phyloP scores from a whole-genome alignment of 1,140 invertebrate species.

The Saccostrea glomerata region DNA sequence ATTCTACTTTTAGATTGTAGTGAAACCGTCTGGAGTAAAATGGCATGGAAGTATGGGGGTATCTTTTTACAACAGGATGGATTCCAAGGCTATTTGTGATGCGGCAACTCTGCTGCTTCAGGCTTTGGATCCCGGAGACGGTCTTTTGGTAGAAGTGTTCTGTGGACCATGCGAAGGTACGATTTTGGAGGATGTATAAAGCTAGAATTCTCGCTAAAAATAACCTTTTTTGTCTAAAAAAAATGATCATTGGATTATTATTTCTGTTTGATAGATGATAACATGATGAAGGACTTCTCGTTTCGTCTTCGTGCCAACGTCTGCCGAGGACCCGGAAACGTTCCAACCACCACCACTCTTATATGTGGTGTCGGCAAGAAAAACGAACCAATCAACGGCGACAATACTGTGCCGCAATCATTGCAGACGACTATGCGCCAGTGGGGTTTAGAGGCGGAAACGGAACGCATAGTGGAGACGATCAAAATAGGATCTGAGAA shows the following conservation, averaged over 20 bases:
- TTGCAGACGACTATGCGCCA: slow-evolving; percentile 55
- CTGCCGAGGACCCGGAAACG: slow-evolving; percentile 53
- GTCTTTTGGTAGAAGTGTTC: slow-evolving; percentile 63
- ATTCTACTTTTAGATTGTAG: slow-evolving; percentile 63
- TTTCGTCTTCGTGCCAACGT: slow-evolving; percentile 58
- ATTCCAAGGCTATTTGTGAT: slow-evolving; percentile 43
- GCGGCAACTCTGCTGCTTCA: slow-evolving; percentile 54
- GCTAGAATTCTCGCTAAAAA: background rate
- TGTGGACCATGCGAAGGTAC: slow-evolving; percentile 33
- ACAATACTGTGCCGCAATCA: slow-evolving; percentile 59
- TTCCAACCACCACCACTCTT: slow-evolving; percentile 49
- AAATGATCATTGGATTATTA: background rate
- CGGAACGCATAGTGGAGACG: slow-evolving; percentile 14
- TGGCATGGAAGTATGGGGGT: slow-evolving; percentile 64
- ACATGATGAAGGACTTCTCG: background rate
- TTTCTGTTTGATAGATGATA: background rate
- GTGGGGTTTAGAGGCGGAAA: slow-evolving; percentile 48
- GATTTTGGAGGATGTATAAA: background rate
- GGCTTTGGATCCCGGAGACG: slow-evolving; percentile 52
- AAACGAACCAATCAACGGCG: slow-evolving; percentile 60
- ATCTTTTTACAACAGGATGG: slow-evolving; percentile 52
- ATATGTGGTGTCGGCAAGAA: slow-evolving; percentile 58
- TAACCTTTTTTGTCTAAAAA: background rate
- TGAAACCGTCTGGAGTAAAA: slow-evolving; percentile 65
- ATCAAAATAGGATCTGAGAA: slow-evolving; percentile 47